Evolutionary conservation across 2,797 vertebrate species (phyloP).

Genomic region (Molossus alvarezi): DNA sequence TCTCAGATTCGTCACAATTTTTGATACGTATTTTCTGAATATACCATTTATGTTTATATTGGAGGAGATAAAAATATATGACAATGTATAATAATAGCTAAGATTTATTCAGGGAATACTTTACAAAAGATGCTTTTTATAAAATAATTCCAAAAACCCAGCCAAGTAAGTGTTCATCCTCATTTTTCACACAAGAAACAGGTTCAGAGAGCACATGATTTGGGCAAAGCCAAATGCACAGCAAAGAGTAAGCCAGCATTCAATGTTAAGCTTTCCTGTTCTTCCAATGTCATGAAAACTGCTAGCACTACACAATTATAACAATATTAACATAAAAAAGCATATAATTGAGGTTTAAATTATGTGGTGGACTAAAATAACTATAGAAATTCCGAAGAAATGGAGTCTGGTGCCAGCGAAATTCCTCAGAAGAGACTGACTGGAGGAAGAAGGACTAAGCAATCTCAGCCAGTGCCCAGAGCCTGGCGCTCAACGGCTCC

Average conservation of each 20-base stretch:
- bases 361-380: constrained; percentile 72
- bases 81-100: constrained; percentile 18
- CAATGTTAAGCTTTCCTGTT: constrained; percentile 54
- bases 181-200: constrained; percentile 40
- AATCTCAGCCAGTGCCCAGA: not conserved
- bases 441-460: not conserved
- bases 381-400: constrained; percentile 57
- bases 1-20: not conserved
- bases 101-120: constrained; percentile 28
- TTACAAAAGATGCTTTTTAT: not conserved
- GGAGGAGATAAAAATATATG: not conserved
- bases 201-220: constrained; percentile 5
- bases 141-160: not conserved
- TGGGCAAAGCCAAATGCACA: constrained; percentile 24
- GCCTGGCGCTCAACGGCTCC: not conserved
- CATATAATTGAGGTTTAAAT: constrained; percentile 74
- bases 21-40: not conserved
- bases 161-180: not conserved
- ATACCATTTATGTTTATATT: not conserved
- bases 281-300: constrained; percentile 60
- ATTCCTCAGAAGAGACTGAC: constrained; percentile 37
- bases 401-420: not conserved
- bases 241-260: constrained; percentile 28
- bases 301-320: constrained; percentile 43
- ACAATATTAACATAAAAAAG: constrained; percentile 72